Conservation (phyloP, 2,888 invertebrate genomes). For the Cerastoderma edule region DNA sequence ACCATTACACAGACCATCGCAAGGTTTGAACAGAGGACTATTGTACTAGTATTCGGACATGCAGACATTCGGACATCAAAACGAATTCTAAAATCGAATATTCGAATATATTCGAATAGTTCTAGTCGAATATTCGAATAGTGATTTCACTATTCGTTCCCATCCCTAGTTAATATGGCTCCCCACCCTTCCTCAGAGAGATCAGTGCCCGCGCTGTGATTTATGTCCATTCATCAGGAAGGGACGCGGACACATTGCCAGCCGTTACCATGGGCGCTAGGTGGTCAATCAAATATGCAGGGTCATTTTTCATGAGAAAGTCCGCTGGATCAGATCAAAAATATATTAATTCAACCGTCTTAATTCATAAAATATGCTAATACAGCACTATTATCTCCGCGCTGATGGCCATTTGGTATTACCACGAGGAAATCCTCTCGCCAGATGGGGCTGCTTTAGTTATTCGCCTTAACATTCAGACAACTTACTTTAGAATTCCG, state of each 20-base stretch:
- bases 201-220: constrained; percentile 14
- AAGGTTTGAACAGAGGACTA: too few relatives aligned
- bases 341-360: constrained; percentile 26
- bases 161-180: too few relatives aligned
- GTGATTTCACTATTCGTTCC: too few relatives aligned
- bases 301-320: constrained; percentile 28
- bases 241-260: background rate
- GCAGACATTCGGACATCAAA: too few relatives aligned
- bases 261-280: constrained; percentile 7
- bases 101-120: too few relatives aligned
- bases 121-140: too few relatives aligned
- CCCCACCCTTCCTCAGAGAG: constrained; percentile 4
- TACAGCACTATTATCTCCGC: constrained; percentile 3
- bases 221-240: constrained; percentile 12
- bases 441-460: constrained; percentile 31
- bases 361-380: constrained; percentile 45
- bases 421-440: constrained; percentile 23
- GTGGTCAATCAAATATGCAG: constrained; percentile 28
- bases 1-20: too few relatives aligned
- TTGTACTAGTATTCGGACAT: too few relatives aligned
- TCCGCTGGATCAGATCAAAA: constrained; percentile 31
- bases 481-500: background rate
- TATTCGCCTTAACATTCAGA: constrained; percentile 14
- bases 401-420: constrained; percentile 33
- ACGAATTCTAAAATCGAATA: too few relatives aligned